phyloP scores from a whole-genome alignment of 2,113 vertebrate genomes.

The Calypte anna region DNA sequence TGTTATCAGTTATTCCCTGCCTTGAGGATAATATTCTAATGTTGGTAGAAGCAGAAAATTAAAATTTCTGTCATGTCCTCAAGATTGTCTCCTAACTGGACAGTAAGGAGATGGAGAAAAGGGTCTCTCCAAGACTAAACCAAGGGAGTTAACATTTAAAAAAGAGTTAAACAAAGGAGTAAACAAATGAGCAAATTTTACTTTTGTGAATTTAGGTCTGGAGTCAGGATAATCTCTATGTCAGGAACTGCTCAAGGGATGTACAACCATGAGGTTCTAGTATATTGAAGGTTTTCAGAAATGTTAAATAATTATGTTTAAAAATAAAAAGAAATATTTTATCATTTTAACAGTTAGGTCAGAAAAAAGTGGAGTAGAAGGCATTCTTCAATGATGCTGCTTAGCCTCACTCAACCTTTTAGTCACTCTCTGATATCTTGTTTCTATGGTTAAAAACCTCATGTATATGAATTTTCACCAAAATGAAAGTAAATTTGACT shows the following conservation, averaged over 20 bases:
- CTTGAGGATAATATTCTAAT: accelerated
- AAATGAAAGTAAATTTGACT: not conserved
- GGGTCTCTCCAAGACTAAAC: not conserved
- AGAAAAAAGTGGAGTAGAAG: not conserved
- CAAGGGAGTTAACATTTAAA: not conserved
- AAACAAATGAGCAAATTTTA: not conserved
- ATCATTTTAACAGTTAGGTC: not conserved
- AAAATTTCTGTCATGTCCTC: not conserved
- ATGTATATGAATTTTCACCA: not conserved
- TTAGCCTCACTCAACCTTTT: not conserved
- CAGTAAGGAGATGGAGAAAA: not conserved
- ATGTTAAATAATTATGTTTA: not conserved
- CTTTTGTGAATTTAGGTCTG: not conserved
- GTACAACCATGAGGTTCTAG: not conserved
- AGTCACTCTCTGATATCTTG: not conserved
- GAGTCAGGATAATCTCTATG: not conserved
- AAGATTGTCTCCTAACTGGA: not conserved
- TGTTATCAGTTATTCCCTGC: accelerated
- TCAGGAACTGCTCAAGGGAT: not conserved
- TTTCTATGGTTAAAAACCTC: not conserved
- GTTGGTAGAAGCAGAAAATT: not conserved
- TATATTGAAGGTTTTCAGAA: not conserved
- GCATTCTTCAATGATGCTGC: not conserved
- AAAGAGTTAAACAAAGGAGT: not conserved
- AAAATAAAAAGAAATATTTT: not conserved